These are phyloP conservation scores for Furcula furcula DNA, from an alignment of 2,888 invertebrate genomes.

Conservation along the genomic window DNA sequence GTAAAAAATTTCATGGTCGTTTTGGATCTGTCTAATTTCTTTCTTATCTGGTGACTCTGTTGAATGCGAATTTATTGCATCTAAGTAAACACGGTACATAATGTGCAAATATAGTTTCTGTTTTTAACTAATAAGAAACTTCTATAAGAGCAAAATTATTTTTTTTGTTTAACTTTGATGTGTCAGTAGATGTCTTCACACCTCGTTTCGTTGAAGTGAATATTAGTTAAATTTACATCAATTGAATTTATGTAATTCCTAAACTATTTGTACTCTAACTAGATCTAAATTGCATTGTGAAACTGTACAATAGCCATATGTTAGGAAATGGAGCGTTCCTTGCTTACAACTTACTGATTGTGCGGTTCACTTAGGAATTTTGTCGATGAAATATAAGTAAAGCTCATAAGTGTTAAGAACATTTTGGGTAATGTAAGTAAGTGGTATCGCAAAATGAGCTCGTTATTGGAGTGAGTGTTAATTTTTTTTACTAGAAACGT, in stretches of 20 bases:
- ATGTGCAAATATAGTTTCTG: slow-evolving; percentile 70
- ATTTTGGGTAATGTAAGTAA: slow-evolving; percentile 77
- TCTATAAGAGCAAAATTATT: slow-evolving; percentile 70
- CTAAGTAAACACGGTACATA: slow-evolving; percentile 64
- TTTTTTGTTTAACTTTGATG: slow-evolving; percentile 69
- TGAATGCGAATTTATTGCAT: slow-evolving; percentile 63
- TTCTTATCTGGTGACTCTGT: slow-evolving; percentile 56
- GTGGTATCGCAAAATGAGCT: slow-evolving; percentile 76
- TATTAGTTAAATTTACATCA: slow-evolving; percentile 78
- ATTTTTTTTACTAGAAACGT: slow-evolving; percentile 72
- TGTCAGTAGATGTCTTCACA: slow-evolving; percentile 75
- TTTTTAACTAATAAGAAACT: slow-evolving; percentile 68
- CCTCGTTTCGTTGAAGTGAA: slow-evolving; percentile 72
- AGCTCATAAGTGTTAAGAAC: slow-evolving; percentile 77
- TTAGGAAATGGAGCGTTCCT: slow-evolving; percentile 76
- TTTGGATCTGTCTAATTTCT: slow-evolving; percentile 63
- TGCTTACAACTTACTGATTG: slow-evolving; percentile 60
- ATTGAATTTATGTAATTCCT: slow-evolving; percentile 76
- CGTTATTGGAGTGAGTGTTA: slow-evolving; percentile 76
- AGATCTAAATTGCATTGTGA: slow-evolving; percentile 79
- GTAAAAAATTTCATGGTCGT: slow-evolving; percentile 64
- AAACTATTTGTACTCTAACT: slow-evolving; percentile 80
- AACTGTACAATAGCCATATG: slow-evolving; percentile 78
- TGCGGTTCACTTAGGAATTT: slow-evolving; percentile 64
- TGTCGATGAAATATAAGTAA: slow-evolving; percentile 72